These are phyloP conservation scores for Neoseiulus cucumeris DNA, from an alignment of 1,140 invertebrate genomes.

Conservation along the genomic window DNA sequence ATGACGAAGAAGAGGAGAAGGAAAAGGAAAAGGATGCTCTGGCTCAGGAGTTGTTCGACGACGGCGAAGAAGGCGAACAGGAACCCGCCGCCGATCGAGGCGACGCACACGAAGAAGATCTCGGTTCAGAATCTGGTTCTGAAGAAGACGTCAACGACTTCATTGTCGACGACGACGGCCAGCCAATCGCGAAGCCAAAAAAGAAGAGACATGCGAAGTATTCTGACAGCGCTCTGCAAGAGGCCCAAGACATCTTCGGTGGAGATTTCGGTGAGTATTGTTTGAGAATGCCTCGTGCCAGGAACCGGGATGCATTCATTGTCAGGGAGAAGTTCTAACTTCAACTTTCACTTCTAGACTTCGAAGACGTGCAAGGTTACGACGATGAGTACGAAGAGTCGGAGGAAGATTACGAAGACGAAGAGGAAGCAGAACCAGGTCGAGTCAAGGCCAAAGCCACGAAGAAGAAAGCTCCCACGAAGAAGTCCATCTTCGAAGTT, in stretches of 20 bases:
- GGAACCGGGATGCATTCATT: not conserved
- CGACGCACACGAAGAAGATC: not conserved
- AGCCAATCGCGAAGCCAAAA: slow-evolving; percentile 63
- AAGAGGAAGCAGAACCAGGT: slow-evolving; percentile 44
- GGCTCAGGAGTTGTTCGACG: slow-evolving; percentile 27
- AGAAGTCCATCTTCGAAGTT: slow-evolving; percentile 63
- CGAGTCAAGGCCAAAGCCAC: slow-evolving; percentile 24
- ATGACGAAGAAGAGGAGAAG: not conserved
- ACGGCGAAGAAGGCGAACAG: slow-evolving; percentile 44
- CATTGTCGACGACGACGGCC: slow-evolving; percentile 88
- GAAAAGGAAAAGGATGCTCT: slow-evolving; percentile 5
- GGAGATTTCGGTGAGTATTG: slow-evolving; percentile 50
- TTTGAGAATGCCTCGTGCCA: not conserved
- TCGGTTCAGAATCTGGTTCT: slow-evolving; percentile 14
- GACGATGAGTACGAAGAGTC: slow-evolving; percentile 69
- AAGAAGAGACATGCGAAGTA: slow-evolving; percentile 54
- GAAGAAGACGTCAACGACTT: slow-evolving; percentile 68
- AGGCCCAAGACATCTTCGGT: slow-evolving; percentile 97
- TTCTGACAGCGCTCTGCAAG: slow-evolving; percentile 76
- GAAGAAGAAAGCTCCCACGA: slow-evolving; percentile 48
- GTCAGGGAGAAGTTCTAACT: not conserved
- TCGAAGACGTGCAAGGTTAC: slow-evolving; percentile 77
- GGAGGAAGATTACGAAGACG: slow-evolving; percentile 49
- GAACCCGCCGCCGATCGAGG: not conserved
- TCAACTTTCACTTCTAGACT: slow-evolving; percentile 37